Base-by-base conservation (phyloP, 2,113 vertebrate genomes). In the Salvelinus alpinus region DNA sequence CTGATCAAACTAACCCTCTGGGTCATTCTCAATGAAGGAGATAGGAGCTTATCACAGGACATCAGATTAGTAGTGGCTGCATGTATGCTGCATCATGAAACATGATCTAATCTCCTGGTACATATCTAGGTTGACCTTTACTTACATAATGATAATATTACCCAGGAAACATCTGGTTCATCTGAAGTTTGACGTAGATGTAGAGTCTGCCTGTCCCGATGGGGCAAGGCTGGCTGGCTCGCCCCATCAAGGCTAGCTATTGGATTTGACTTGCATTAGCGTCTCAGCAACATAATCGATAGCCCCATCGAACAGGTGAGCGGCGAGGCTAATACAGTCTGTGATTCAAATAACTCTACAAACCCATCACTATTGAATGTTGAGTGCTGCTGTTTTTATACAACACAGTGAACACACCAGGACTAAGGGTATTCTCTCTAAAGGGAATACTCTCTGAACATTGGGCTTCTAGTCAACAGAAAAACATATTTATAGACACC, bases 1-100 rank as follows among this genome's bases (percentile, higher is more conserved):
- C 7, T 62, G 59, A 22, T 62, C 59, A 9, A n/a, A 22, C n/a
- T 62, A 62, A 62, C 5, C 59, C 59, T 16, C n/a, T 62, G 59
- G n/a, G 24, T 54, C 14, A 54, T 14, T 18, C 59, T 16, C 59
- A 62, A n/a, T 11, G 59, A 62, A 8, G 59, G 22, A n/a, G 64
- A 66, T 44, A n/a, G 5, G 24, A 24, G 64, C 25, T 66, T 66
- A 66, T 44, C 38, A 44, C 9, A 66, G 18, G 7, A n/a, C 64
- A 25, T 27, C 64, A 66, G 25, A 66, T 66, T 66, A 66, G 64
- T 29, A 66, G 64, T 29, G 25, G 12, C 64, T 16, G 11, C 64
- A 24, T 66, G 64, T 66, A 27, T 22, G 25, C 64, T 31, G 29
- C 64, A 66, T 25, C 64, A 66, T 29, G 64, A 66, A 66, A 66